Evolutionary conservation across 2,888 invertebrate genomes (phyloP), one percentile per base, ranked within the genome.

Genomic region (Aporophyla lueneburgensis): DNA sequence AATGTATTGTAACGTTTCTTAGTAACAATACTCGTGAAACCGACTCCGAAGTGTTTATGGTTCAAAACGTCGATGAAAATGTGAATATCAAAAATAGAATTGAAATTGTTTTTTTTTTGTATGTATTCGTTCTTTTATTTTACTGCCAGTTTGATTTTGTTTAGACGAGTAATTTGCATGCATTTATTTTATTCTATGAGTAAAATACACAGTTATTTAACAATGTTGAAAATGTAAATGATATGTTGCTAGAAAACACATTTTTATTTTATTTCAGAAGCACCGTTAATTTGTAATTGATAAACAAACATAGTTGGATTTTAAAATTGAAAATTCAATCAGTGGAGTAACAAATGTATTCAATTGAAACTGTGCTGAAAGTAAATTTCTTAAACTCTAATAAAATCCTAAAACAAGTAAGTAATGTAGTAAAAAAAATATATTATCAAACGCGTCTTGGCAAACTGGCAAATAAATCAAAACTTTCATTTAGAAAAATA

Each of bases 1-100:
- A 87, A 78, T 78, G 74, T 82, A 71, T 67, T 51, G 43, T 70
- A 82, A 70, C 56, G 33, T 70, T 71, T 21, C 58, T 59, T 62
- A 62, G 33, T 51, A 46, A 71, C 56, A 65, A 66, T 74, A 76
- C 71, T 84, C 66, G 61, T 61, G 53, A 65, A 83, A 71, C 33
- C 58, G 21, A 73, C 51, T 77, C 40, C 14, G 12, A 74, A 74
- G 53, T 66, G 61, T 54, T 71, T 80, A 65, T 66, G 49, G 40
- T 40, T 73, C 54, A 46, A 74, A 80, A 27, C 67, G 1, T 16
- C n/a, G 14, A 21, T 16, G 5, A 56, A 80, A 80, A 56, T 54
- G 5, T 74, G 62, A 56, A 24, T 33, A 43, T 71, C 33, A 49
- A 62, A 80, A 53, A 73, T 2, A 4, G 24, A 33, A 78, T 27